phyloP scores from a whole-genome alignment of 2,113 vertebrate species.

The Grallaria varia region DNA sequence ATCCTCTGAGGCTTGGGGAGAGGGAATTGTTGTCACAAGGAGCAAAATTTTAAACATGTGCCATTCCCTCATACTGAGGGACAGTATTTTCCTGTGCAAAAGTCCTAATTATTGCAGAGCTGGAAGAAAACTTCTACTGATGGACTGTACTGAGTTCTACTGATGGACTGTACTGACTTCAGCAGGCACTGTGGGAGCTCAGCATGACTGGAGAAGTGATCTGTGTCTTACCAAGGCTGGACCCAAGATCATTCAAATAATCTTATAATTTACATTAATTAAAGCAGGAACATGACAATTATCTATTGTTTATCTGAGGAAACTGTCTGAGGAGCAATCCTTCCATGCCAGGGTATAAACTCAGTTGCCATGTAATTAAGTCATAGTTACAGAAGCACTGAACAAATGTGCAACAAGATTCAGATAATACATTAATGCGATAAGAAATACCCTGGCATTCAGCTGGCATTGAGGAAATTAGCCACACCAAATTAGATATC shows the following conservation, averaged over 20 bases:
- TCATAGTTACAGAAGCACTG: not conserved
- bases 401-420: conserved; percentile 35
- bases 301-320: conserved; percentile 16
- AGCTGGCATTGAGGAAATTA: conserved; percentile 33
- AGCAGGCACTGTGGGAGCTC: not conserved
- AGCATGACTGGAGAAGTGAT: not conserved
- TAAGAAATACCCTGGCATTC: not conserved
- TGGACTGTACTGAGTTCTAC: no score
- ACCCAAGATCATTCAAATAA: not conserved
- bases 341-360: not conserved
- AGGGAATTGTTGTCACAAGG: not conserved
- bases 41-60: not conserved
- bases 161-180: not conserved
- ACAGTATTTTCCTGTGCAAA: not conserved
- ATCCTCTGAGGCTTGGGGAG: not conserved
- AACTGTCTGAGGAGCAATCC: not conserved
- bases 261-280: conserved; percentile 18
- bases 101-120: not conserved
- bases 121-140: not conserved
- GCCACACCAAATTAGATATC: conserved; percentile 42
- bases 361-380: conserved; percentile 36
- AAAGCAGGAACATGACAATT: conserved; percentile 1
- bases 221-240: not conserved
- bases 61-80: not conserved
- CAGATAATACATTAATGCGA: not conserved